Evolutionary conservation across 2,797 vertebrate species (phyloP).

Genomic region (Pseudotriccus pelzelni): DNA sequence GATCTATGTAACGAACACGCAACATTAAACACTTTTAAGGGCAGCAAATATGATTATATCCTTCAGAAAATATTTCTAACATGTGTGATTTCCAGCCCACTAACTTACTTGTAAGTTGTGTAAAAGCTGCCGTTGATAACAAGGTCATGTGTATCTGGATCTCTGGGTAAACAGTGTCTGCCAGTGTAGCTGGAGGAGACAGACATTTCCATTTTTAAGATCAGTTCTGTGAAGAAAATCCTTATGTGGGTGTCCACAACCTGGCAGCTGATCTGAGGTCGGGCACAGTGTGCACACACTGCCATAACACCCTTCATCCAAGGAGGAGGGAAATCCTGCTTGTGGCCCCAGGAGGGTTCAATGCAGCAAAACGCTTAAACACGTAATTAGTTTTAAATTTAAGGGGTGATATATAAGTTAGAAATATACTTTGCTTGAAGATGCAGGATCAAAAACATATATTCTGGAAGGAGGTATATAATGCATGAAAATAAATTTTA

Average conservation of each 20-base stretch:
- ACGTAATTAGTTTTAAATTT: neutral
- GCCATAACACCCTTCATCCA: neutral
- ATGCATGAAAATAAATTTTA: neutral
- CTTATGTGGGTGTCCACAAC: neutral
- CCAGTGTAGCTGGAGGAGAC: neutral
- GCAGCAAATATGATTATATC: neutral
- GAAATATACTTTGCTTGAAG: neutral
- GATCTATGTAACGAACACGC: neutral
- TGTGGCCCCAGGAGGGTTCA: neutral
- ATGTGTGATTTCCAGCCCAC: slow-evolving; percentile 7
- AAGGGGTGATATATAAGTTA: neutral
- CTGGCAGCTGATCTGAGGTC: neutral
- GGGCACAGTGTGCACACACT: neutral
- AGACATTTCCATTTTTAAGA: slow-evolving; percentile 10
- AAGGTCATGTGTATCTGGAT: slow-evolving; percentile 5
- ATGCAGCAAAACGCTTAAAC: neutral
- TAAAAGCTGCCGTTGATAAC: slow-evolving; percentile 9
- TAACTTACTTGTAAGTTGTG: neutral
- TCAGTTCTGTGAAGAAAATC: slow-evolving; percentile 9
- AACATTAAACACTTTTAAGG: slow-evolving; percentile 10
- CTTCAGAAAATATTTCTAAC: slow-evolving; percentile 45
- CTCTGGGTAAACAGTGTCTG: slow-evolving; percentile 7
- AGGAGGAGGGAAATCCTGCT: neutral
- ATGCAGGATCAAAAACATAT: neutral
- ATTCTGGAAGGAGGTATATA: neutral